These are phyloP conservation scores for Anolis carolinensis DNA, from an alignment of 2,113 vertebrate species.

Conservation along the genomic window DNA sequence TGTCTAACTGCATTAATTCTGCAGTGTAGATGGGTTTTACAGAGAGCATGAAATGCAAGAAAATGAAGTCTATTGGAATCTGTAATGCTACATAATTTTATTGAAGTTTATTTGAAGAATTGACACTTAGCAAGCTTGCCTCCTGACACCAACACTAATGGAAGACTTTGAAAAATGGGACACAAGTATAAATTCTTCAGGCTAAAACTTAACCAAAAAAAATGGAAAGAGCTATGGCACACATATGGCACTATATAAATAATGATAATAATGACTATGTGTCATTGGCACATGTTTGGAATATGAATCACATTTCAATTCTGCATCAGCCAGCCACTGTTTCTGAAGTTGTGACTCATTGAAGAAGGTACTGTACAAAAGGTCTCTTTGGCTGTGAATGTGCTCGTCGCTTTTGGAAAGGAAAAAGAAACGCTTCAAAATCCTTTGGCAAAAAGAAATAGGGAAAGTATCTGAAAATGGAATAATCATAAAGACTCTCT, in stretches of 20 bases:
- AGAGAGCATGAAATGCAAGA: neutral
- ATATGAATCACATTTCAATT: constrained; percentile 49
- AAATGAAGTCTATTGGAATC: neutral
- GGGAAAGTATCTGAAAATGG: constrained; percentile 41
- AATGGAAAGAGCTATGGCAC: constrained; percentile 1
- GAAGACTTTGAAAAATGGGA: neutral
- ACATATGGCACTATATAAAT: constrained; percentile 2
- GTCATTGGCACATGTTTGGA: constrained; percentile 31
- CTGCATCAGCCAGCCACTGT: constrained; percentile 36
- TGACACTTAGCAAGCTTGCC: neutral
- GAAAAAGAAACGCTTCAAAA: neutral
- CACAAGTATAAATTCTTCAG: neutral
- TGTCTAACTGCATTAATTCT: too few species aligned
- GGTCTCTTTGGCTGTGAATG: constrained; percentile 21
- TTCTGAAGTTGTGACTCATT: constrained; percentile 49
- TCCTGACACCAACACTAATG: neutral
- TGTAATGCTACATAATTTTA: neutral
- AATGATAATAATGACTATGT: neutral
- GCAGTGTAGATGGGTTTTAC: too few species aligned
- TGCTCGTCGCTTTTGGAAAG: neutral
- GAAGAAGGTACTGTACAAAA: constrained; percentile 47
- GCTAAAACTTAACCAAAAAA: neutral
- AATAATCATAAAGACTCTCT: constrained; percentile 15
- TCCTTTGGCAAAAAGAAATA: neutral
- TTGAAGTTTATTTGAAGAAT: neutral